Base-by-base conservation (phyloP, 1,140 invertebrate species). In the Acromyrmex charruanus region DNA sequence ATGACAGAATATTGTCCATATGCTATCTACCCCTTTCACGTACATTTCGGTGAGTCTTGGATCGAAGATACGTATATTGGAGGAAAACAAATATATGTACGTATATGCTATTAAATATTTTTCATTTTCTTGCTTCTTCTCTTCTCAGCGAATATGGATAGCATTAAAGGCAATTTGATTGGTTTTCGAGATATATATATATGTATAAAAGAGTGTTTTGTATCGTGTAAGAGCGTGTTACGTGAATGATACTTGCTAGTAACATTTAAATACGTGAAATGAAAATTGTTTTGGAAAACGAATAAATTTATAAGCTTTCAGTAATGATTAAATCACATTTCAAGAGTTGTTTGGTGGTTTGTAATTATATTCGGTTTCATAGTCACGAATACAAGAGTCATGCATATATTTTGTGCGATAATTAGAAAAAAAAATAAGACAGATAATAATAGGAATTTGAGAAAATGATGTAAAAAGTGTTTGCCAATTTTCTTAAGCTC, bases 351-450 rank as follows among this genome's bases (percentile, higher is more conserved):
- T 25, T 25, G 21, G 1, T 69, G 12, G 0, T 65, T 18, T 12
- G 28, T 65, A n/a, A 35, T 31, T 58, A 58, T 63, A 63, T 69
- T 44, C 66, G 25, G 1, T 69, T 51, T 69, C 6, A 51, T 68
- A 44, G 6, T 69, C 3, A 39, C 31, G 4, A 21, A 25, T 14
- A 21, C 14, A 39, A 14, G 4, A 69, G 1, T 25, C 28, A 69
- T 51, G 4, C 35, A 2, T 3, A 4, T n/a, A 5, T 10, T 14
- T 31, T 4, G 18, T 18, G 18, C 3, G 18, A 55, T 28, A 9
- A 21, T 3, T 58, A 75, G 10, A 58, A 58, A 39, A n/a, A 31
- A 31, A 31, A 31, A 25, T 25, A 9, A 21, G 9, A 65, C 4
- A n/a, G 16, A 16, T 65, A 35, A 16, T 65, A 35, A 72, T 16